Evolutionary conservation across 2,797 vertebrate genomes (phyloP), one percentile per base, ranked within the genome.

Genomic region (Hapalemur alaotrensis): DNA sequence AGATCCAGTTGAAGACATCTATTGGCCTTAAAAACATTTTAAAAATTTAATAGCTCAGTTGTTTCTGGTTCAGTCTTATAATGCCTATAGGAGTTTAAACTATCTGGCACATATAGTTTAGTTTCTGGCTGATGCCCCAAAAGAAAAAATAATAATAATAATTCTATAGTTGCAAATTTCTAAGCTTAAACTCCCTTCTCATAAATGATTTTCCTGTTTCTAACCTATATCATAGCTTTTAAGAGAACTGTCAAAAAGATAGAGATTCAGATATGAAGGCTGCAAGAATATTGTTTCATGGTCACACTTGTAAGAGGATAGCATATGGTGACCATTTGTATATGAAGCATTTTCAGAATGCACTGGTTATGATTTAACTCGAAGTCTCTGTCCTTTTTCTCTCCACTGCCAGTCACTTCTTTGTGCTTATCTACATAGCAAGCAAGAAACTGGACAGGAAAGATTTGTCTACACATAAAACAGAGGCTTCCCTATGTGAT

Each of bases 51-150:
- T 93, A 92, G 89, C 69, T 95, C 50, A 12, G 84, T 85, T 95
- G 78, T 96, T 96, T 96, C 78, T 12, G 11, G 41, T 70, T 87
- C 14, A 2, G 80, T 89, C 96, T 96, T 95, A 70, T 5, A 95
- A 93, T 93, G 95, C 87, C 89, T 96, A 52, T 94, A 79, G 94
- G 95, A 97, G 91, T 98, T 98, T 98, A 98, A 98, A 97, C 67
- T 97, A 96, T 94, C 95, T 98, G 96, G 96, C 95, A 97, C 89
- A 89, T 97, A 52, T 12, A 96, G 93, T 96, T 96, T 97, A 93
- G 97, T 95, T 48, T 35, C 70, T 96, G 98, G 91, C 95, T 96
- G 97, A 98, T 97, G 97, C 95, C 79, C 91, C 93, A 85, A 98
- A 95, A 92, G 89, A 61, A 80, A 89, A 61, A 57, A 94, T 82